phyloP scores from a whole-genome alignment of 64 coral and sea anemone species.

The Pocillopora damicornis region DNA sequence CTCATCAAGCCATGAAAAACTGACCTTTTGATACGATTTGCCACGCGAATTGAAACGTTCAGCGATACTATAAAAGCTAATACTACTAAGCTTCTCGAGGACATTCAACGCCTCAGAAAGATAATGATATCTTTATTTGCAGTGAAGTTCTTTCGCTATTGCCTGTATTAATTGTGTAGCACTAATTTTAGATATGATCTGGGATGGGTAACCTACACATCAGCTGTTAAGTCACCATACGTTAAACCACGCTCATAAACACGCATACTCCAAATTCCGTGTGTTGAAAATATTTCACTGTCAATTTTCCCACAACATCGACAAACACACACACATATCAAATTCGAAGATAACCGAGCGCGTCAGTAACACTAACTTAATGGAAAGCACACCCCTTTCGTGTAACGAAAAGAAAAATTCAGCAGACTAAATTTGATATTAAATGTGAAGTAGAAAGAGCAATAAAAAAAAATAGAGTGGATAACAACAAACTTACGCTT shows the following conservation, averaged over 20 bases:
- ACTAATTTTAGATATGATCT: slow-evolving; percentile 37
- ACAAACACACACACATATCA: slow-evolving; percentile 7
- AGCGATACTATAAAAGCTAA: background rate
- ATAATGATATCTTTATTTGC: background rate
- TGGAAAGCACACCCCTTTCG: background rate
- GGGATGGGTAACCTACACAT: background rate
- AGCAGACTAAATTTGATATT: background rate
- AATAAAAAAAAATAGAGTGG: background rate
- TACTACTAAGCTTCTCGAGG: background rate
- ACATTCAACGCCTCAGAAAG: slow-evolving; percentile 10
- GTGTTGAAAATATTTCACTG: slow-evolving; percentile 44
- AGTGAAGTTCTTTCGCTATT: background rate
- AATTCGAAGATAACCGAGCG: slow-evolving; percentile 15
- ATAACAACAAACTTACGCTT: slow-evolving; percentile 12
- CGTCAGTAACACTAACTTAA: background rate
- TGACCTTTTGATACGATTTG: background rate
- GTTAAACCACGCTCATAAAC: background rate
- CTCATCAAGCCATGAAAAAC: background rate
- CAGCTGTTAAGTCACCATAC: background rate
- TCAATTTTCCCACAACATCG: slow-evolving; percentile 22
- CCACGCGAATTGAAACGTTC: background rate
- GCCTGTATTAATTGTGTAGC: background rate
- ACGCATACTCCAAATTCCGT: slow-evolving; percentile 21
- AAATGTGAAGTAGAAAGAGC: background rate
- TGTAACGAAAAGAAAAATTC: background rate